phyloP scores from a whole-genome alignment of 2,113 vertebrate species.

The Rattus rattus region DNA sequence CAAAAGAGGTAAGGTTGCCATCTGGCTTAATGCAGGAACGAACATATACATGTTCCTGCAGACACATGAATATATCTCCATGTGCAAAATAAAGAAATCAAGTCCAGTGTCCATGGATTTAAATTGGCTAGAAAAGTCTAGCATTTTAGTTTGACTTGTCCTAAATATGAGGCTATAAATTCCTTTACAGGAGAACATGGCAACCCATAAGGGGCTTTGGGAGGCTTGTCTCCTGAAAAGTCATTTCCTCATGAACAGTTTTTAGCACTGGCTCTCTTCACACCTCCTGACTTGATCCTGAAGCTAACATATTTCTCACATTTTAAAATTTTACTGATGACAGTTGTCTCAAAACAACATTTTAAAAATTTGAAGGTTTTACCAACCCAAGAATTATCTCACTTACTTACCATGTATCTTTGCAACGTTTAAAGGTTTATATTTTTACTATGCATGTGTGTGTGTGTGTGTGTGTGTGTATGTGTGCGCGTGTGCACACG shows the following conservation, averaged over 20 bases:
- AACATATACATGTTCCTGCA: background rate
- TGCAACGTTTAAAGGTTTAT: background rate
- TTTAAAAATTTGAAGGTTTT: background rate
- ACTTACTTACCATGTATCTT: background rate
- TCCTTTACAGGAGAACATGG: background rate
- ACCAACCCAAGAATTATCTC: background rate
- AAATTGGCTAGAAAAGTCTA: background rate
- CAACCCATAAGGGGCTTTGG: background rate
- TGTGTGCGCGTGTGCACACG: background rate
- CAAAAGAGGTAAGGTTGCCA: background rate
- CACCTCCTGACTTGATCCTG: background rate
- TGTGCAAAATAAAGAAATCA: background rate
- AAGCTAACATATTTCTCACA: background rate
- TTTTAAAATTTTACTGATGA: background rate
- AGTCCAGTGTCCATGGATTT: background rate
- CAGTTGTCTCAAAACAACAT: background rate
- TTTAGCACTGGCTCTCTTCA: background rate
- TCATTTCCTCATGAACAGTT: background rate
- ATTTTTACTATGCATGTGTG: background rate
- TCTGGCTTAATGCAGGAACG: background rate
- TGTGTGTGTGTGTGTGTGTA: background rate
- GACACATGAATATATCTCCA: background rate
- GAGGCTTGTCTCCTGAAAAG: background rate
- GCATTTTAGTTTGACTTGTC: conserved; percentile 19
- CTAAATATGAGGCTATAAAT: background rate